Conservation (phyloP, 2,797 vertebrate species). For the Prionace glauca region DNA sequence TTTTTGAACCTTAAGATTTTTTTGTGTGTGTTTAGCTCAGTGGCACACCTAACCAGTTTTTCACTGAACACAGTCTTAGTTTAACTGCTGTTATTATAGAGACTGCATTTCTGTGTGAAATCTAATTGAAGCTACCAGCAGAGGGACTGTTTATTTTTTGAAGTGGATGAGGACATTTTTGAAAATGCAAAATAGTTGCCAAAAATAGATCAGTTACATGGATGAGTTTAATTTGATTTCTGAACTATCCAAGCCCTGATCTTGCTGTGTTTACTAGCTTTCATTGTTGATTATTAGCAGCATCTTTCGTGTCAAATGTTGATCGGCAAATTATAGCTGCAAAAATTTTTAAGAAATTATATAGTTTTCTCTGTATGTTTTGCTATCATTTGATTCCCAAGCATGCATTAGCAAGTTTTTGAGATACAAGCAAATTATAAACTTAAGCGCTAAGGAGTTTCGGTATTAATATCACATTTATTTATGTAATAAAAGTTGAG, state of each 20-base stretch:
- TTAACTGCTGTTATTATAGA: background rate
- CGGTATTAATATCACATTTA: background rate
- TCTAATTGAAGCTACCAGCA: background rate
- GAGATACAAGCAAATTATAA: background rate
- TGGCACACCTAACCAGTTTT: background rate
- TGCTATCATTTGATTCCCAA: background rate
- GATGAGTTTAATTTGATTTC: background rate
- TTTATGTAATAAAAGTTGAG: background rate
- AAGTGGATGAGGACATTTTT: background rate
- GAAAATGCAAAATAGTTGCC: background rate
- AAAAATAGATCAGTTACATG: background rate
- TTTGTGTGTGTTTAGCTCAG: no score
- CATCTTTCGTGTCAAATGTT: background rate
- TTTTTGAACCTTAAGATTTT: background rate
- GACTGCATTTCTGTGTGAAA: background rate
- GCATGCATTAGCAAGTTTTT: background rate
- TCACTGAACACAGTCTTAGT: background rate
- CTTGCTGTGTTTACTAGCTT: no score
- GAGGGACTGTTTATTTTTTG: background rate
- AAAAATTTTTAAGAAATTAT: background rate
- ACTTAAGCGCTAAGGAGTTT: background rate
- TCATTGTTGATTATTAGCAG: background rate
- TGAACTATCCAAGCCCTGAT: background rate
- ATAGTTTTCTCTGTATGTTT: background rate
- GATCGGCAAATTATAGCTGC: background rate